phyloP scores from a whole-genome alignment of 2,797 vertebrate species.

The Silurus lanzhouensis region DNA sequence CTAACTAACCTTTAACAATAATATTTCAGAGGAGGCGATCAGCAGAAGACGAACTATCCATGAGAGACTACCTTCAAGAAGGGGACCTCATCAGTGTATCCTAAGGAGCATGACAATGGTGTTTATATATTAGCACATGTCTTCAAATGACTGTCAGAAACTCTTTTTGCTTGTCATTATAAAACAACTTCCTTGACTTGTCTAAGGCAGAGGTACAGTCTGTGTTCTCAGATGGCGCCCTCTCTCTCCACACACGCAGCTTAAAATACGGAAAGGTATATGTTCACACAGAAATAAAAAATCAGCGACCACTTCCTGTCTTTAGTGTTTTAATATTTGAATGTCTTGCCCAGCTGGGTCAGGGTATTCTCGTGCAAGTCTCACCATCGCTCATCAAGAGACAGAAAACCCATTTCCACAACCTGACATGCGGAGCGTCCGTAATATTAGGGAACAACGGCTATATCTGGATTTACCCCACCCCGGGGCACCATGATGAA shows the following conservation, averaged over 20 bases:
- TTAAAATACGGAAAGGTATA: conserved; percentile 94
- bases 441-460: conserved; percentile 95
- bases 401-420: conserved; percentile 97
- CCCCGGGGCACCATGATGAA: conserved; percentile 82
- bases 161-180: not conserved
- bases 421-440: conserved; percentile 91
- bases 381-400: conserved; percentile 94
- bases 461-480: conserved; percentile 95
- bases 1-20: not conserved
- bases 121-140: not conserved
- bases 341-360: conserved; percentile 78
- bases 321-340: not conserved
- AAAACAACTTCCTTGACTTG: conserved; percentile 70
- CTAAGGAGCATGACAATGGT: conserved; percentile 37
- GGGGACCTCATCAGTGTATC: conserved; percentile 98
- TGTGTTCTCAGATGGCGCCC: conserved; percentile 90
- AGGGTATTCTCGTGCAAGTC: conserved; percentile 91
- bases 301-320: not conserved
- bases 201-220: conserved; percentile 95
- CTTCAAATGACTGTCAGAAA: not conserved
- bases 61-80: conserved; percentile 94
- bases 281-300: not conserved
- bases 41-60: conserved; percentile 93
- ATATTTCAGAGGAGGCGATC: conserved; percentile 88
- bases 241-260: conserved; percentile 93